Evolutionary conservation across 2,888 invertebrate genomes (phyloP), one percentile per base, ranked within the genome.

Genomic region (Kryphioiulus occultus): DNA sequence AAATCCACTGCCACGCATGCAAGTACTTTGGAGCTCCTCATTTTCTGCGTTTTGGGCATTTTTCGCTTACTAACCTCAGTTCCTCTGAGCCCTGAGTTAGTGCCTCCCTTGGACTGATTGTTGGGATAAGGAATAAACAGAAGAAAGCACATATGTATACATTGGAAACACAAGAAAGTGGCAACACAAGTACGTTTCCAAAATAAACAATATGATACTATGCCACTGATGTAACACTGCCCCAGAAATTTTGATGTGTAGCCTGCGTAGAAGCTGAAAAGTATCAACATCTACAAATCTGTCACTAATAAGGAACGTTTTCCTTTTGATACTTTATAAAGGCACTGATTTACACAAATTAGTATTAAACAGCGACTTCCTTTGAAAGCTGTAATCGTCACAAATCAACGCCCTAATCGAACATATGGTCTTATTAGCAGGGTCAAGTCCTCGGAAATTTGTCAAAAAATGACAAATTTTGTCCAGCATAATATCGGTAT

Each of bases 61-160:
- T 68, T 12, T 68, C 26, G 68, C 68, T 68, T 68, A 68, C 68
- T 68, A 68, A 68, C 68, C 68, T 68, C 68, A 68, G 26, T 68
- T 68, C 68, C 68, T 68, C 68, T 68, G 68, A 68, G 68, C 68
- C 68, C 68, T 68, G 68, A 68, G 68, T 68, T 68, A 68, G 68
- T 68, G 68, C 68, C 68, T 68, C 68, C 68, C 68, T 68, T 68
- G 68, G 68, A 68, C 68, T 68, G 68, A 68, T 22, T 68, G 68
- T 68, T 68, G 68, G 68, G 68, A 68, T 68, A 26, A 68, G 68
- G 68, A 68, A 68, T 68, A 68, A 68, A 68, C 68, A 68, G 68
- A 68, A 68, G 12, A 68, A 68, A 68, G 68, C 68, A 68, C 68
- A 68, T 68, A 26, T 68, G 68, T 68, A 68, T 68, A 68, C 68